These are phyloP conservation scores for Tupaia chinensis DNA, from an alignment of 2,113 vertebrate genomes.

Conservation along the genomic window DNA sequence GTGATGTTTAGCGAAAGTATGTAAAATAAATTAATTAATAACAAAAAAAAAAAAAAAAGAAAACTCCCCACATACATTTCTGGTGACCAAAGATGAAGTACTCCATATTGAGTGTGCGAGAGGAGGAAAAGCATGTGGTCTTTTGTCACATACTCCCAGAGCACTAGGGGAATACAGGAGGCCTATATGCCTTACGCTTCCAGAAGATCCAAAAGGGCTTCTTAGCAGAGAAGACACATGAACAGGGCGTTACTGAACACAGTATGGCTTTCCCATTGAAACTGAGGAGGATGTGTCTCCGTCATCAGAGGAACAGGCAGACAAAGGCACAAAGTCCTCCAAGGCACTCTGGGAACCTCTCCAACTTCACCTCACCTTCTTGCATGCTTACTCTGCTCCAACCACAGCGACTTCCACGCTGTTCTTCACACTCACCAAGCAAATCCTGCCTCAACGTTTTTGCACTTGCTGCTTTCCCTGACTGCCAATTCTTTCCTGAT, in stretches of 20 bases:
- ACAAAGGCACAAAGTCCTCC: background rate
- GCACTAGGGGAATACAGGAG: background rate
- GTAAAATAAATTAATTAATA: too few species aligned
- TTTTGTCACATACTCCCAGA: background rate
- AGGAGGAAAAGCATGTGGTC: background rate
- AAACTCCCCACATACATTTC: background rate
- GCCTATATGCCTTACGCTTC: background rate
- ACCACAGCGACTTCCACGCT: background rate
- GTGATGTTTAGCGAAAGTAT: too few species aligned
- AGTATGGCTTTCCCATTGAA: background rate
- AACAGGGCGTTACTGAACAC: background rate
- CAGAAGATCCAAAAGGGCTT: background rate
- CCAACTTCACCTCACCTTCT: background rate
- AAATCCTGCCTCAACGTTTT: background rate
- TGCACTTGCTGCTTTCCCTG: background rate
- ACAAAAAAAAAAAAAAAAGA: too few species aligned
- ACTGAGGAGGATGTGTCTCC: background rate
- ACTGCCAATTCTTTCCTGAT: background rate
- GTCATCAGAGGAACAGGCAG: background rate
- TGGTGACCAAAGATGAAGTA: background rate
- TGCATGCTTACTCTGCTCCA: background rate
- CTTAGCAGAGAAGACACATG: background rate
- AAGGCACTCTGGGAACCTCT: background rate
- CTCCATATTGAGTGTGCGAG: background rate
- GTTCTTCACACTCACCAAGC: background rate